A percentile compares a stretch with the other conserved stretches of the same genome.
Conservation (phyloP, 2,113 vertebrate species). For the Podarcis raffonei region DNA sequence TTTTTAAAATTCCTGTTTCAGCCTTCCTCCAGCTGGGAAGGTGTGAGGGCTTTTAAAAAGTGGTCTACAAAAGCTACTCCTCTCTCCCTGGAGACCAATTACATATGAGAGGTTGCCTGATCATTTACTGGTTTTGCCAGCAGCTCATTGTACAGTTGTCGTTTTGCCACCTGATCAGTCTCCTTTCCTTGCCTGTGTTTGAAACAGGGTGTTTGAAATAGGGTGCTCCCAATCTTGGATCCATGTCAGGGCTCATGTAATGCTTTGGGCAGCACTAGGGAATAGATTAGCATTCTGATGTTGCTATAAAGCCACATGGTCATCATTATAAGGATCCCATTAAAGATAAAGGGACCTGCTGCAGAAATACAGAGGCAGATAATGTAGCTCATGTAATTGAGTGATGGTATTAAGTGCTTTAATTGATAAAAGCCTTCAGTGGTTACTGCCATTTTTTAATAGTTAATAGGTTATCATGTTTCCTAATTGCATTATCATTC, state of each 20-base stretch:
- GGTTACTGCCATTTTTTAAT: slow-evolving; percentile 63
- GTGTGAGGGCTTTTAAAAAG: slow-evolving; percentile 74
- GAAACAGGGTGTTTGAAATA: slow-evolving; percentile 81
- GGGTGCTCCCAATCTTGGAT: slow-evolving; percentile 71
- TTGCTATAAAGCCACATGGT: slow-evolving; percentile 79
- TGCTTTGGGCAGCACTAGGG: slow-evolving; percentile 75
- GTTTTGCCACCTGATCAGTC: slow-evolving; percentile 77
- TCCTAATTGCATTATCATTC: slow-evolving; percentile 68
- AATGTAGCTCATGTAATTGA: slow-evolving; percentile 72
- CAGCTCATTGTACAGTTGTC: slow-evolving; percentile 71
- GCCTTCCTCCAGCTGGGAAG: slow-evolving; percentile 77
- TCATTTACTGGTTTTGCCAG: slow-evolving; percentile 56
- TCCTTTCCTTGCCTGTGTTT: slow-evolving; percentile 74
- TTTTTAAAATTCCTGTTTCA: slow-evolving; percentile 55
- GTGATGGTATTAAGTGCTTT: slow-evolving; percentile 67
- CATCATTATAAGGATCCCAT: slow-evolving; percentile 75
- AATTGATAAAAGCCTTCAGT: slow-evolving; percentile 73
- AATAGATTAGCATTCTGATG: slow-evolving; percentile 82
- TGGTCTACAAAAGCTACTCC: slow-evolving; percentile 72
- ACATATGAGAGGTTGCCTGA: slow-evolving; percentile 76
- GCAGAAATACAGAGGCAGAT: slow-evolving; percentile 70
- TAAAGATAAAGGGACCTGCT: slow-evolving; percentile 72
- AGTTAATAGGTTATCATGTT: slow-evolving; percentile 60
- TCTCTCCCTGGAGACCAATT: slow-evolving; percentile 78
- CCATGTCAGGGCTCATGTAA: slow-evolving; percentile 70